Evolutionary conservation across 2,888 invertebrate species (phyloP).

Genomic region (Acanthoscelides obtectus): DNA sequence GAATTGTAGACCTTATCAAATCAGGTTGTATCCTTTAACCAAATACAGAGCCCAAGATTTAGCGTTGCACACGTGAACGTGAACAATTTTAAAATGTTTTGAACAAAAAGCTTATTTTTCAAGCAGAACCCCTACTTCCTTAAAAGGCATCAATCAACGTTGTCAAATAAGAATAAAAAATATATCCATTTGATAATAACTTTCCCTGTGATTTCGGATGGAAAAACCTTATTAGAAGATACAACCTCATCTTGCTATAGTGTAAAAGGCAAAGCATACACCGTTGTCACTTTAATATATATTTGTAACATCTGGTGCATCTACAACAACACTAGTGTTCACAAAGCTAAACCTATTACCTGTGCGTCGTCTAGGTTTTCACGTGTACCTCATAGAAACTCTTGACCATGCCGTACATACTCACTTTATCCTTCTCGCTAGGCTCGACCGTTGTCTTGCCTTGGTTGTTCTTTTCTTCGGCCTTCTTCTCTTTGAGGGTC

Average conservation of each 20-base stretch:
- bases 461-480: slow-evolving; percentile 75
- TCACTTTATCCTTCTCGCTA: slow-evolving; percentile 64
- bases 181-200: no score
- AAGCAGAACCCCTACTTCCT: no score
- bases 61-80: not conserved
- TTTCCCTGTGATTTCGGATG: no score
- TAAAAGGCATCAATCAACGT: no score
- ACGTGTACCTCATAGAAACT: slow-evolving; percentile 64
- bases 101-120: no score
- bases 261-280: slow-evolving; percentile 22
- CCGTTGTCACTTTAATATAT: slow-evolving; percentile 9
- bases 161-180: no score
- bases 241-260: not conserved
- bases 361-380: slow-evolving; percentile 49
- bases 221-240: not conserved
- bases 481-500: slow-evolving; percentile 83
- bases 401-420: slow-evolving; percentile 65
- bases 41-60: not conserved
- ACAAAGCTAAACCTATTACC: slow-evolving; percentile 1
- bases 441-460: slow-evolving; percentile 59
- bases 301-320: slow-evolving; percentile 22
- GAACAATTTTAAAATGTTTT: not conserved
- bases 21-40: not conserved
- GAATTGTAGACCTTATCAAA: not conserved
- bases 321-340: slow-evolving; percentile 7